A percentile compares a stretch with the other conserved stretches of the same genome.
These are phyloP conservation scores for Zenarchopterus dispar DNA, from an alignment of 2,797 vertebrate species.

Conservation along the genomic window DNA sequence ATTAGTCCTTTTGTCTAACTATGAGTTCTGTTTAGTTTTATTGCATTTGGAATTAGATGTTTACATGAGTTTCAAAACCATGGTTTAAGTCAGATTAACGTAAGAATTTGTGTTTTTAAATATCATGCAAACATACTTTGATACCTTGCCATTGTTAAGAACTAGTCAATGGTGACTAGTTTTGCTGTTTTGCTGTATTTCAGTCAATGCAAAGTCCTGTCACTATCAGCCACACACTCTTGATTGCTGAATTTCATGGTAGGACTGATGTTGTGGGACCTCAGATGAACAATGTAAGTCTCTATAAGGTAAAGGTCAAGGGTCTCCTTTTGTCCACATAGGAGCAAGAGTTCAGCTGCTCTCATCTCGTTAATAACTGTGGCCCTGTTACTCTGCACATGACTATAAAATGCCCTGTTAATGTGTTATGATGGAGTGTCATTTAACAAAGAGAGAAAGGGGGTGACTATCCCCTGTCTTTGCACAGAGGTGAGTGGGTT, in stretches of 20 bases:
- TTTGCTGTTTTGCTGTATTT: not conserved
- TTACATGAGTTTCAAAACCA: too few relatives aligned
- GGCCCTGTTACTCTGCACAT: conserved; percentile 34
- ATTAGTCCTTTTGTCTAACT: too few relatives aligned
- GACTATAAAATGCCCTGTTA: conserved; percentile 30
- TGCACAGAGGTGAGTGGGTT: conserved; percentile 55
- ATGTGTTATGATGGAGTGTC: conserved; percentile 25
- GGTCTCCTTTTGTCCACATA: conserved; percentile 17
- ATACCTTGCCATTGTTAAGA: not conserved
- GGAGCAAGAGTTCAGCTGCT: conserved; percentile 21
- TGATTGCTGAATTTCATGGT: conserved; percentile 14
- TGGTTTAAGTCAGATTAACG: too few relatives aligned
- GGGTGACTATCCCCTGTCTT: conserved; percentile 53
- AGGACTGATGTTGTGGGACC: conserved; percentile 12
- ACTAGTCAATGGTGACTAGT: not conserved
- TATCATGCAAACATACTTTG: too few relatives aligned
- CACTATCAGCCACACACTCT: not conserved
- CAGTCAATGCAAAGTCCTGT: not conserved
- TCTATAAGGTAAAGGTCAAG: conserved; percentile 29
- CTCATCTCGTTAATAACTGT: conserved; percentile 35
- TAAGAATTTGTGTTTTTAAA: too few relatives aligned
- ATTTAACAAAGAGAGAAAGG: conserved; percentile 25
- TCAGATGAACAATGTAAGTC: conserved; percentile 52
- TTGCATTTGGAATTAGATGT: too few relatives aligned
- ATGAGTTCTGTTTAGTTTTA: too few relatives aligned